These are phyloP conservation scores for Mus musculus DNA, from an alignment of 2,113 vertebrate genomes.

Conservation along the genomic window DNA sequence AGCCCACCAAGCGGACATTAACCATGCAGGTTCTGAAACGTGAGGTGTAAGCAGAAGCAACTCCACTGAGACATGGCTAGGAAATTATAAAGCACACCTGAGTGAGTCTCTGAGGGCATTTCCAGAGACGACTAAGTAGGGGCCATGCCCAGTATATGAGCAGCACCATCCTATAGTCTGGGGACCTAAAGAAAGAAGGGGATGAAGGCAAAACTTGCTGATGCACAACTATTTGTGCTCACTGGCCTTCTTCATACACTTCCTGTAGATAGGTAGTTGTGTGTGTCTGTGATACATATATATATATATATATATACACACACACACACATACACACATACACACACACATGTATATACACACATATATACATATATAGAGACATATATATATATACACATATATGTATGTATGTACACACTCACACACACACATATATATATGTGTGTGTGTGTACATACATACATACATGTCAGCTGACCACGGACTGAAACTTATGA, in stretches of 20 bases:
- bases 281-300: too few relatives aligned
- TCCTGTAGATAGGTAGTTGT: background rate
- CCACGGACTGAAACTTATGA: background rate
- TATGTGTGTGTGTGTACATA: too few relatives aligned
- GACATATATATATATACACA: too few relatives aligned
- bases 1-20: background rate
- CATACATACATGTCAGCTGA: background rate
- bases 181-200: background rate
- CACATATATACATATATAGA: too few relatives aligned
- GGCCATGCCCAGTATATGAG: background rate
- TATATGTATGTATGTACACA: too few relatives aligned
- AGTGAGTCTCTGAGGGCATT: background rate
- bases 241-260: background rate
- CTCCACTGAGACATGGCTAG: background rate
- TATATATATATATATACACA: too few relatives aligned
- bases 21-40: accelerated
- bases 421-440: too few relatives aligned
- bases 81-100: background rate
- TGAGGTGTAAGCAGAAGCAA: accelerated
- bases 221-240: background rate
- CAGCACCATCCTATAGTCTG: background rate
- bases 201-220: too few relatives aligned
- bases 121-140: background rate
- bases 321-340: too few relatives aligned
- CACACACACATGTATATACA: too few relatives aligned